Conservation (phyloP, 2,797 vertebrate species). For the Hemibagrus guttatus region DNA sequence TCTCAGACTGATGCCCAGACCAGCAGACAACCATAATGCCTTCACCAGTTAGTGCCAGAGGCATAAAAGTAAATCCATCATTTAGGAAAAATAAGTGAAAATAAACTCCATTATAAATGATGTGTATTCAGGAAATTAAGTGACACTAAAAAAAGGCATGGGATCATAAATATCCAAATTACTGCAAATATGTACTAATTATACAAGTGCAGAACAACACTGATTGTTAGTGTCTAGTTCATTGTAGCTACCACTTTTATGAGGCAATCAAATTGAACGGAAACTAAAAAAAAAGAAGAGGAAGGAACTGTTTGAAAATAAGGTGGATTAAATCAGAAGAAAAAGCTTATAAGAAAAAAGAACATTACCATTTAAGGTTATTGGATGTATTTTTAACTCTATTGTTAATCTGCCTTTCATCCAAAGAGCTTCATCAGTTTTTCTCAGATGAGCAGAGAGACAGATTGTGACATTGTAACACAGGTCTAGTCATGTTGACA, state of each 20-base stretch:
- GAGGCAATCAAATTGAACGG: neutral
- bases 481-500: neutral
- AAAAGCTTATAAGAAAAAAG: neutral
- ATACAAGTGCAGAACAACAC: neutral
- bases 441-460: neutral
- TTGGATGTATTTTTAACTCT: neutral
- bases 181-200: neutral
- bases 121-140: neutral
- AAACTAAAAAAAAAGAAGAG: neutral
- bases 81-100: neutral
- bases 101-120: neutral
- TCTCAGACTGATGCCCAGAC: neutral
- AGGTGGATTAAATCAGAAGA: neutral
- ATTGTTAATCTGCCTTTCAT: neutral
- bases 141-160: neutral
- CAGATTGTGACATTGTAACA: neutral
- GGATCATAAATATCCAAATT: neutral
- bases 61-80: neutral
- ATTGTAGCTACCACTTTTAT: neutral
- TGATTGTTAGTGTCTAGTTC: too few relatives aligned
- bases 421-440: neutral
- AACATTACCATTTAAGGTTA: neutral
- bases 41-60: neutral
- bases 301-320: neutral
- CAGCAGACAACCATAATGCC: too few relatives aligned